Base-by-base conservation (phyloP, 2,888 invertebrate species). In the Automeris io region DNA sequence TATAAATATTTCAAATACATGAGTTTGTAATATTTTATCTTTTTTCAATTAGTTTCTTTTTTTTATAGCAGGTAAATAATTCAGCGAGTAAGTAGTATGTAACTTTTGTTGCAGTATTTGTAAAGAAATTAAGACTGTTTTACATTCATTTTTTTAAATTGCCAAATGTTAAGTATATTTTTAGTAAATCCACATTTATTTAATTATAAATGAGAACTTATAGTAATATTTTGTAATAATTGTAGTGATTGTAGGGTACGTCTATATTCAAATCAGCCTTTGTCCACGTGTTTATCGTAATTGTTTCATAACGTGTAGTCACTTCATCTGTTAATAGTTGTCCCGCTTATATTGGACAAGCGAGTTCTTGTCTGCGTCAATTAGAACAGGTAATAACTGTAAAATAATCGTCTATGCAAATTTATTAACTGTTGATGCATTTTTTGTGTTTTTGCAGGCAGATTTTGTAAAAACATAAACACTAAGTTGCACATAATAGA, bases 181-280 rank as follows among this genome's bases (percentile, higher is more conserved):
- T n/a, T n/a, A n/a, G n/a, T n/a, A n/a, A n/a, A n/a, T n/a, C n/a
- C n/a, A n/a, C n/a, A n/a, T n/a, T n/a, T n/a, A n/a, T n/a, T n/a
- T 7, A 18, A 5, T 32, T 5, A 3, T 8, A 33, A 12, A 21
- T 22, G 33, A 33, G 7, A 12, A 13, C 16, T 21, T 21, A 5
- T 23, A 22, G 33, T 34, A 23, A 8, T n/a, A n/a, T n/a, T n/a
- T n/a, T n/a, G n/a, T n/a, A n/a, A 3, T 12, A 5, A 8, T 8
- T 6, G 8, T n/a, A 34, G 21, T 34, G 16, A 13, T 16, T 13
- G n/a, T n/a, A 6, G 9, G 5, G 33, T 34, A 22, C 59, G 65
- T 68, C 61, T 64, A 66, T 81, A 82, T 80, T 80, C 68, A 81
- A 82, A 83, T 79, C 51, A 77, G 64, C 35, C 74, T 78, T 78